A percentile compares a stretch with the other conserved stretches of the same genome.
Evolutionary conservation across 2,888 invertebrate genomes (phyloP).

Genomic region (Hydrotaea cyrtoneurina): DNA sequence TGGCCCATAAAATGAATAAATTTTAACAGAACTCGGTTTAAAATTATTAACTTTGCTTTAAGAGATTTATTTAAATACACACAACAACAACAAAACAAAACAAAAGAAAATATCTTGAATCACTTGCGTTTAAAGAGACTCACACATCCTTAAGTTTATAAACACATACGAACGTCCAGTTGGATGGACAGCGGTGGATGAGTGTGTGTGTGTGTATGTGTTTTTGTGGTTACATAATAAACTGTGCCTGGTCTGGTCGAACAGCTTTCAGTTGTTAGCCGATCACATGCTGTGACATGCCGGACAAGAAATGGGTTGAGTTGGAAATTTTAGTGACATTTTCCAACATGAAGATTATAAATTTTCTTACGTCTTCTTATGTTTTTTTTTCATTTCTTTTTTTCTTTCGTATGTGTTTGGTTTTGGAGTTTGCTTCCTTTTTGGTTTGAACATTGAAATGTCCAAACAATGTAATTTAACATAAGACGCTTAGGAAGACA

Average conservation of each 20-base stretch:
- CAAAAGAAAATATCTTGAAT: background rate
- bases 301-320: constrained; percentile 36
- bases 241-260: background rate
- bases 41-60: too few relatives aligned
- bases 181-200: background rate
- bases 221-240: constrained; percentile 8
- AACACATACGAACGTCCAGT: background rate
- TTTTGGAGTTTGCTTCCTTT: background rate
- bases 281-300: constrained; percentile 37
- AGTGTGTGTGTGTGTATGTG: background rate
- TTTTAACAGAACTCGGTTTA: too few relatives aligned
- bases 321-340: constrained; percentile 38
- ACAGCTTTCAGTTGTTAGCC: background rate
- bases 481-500: constrained; percentile 23
- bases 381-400: background rate
- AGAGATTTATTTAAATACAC: background rate
- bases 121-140: background rate
- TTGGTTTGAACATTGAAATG: constrained; percentile 32
- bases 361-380: constrained; percentile 10
- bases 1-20: too few relatives aligned
- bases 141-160: background rate
- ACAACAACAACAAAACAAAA: too few relatives aligned
- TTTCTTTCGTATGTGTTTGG: background rate
- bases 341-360: constrained; percentile 43
- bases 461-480: constrained; percentile 33